Evolutionary conservation across 2,888 invertebrate genomes (phyloP).

Genomic region (Trachelus iudaicus): DNA sequence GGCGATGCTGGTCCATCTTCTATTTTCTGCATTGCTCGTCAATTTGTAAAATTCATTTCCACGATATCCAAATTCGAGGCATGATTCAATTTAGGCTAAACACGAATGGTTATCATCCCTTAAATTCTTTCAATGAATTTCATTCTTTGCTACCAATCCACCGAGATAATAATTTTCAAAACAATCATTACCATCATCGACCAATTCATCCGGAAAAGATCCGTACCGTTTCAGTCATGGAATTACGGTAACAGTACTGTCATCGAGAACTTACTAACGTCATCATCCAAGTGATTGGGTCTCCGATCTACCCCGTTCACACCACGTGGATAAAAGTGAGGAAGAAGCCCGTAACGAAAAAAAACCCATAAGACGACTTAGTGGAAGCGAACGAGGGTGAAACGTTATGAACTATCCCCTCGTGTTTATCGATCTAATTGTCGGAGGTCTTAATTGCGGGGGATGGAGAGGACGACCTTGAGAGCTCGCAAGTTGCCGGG

Average conservation of each 20-base stretch:
- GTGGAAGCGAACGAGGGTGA: neutral
- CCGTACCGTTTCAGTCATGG: neutral
- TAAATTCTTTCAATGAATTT: neutral
- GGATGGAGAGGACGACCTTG: constrained; percentile 45
- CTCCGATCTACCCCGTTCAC: neutral
- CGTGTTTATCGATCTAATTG: constrained; percentile 50
- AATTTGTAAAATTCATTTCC: neutral
- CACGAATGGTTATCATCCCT: neutral
- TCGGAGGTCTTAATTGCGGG: constrained; percentile 45
- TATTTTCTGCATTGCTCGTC: neutral
- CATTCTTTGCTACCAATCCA: neutral
- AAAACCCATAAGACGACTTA: neutral
- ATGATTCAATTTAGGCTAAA: neutral
- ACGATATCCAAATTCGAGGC: neutral
- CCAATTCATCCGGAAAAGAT: neutral
- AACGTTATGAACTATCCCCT: neutral
- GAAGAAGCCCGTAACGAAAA: neutral
- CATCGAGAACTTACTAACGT: neutral
- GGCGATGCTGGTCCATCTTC: constrained; percentile 41
- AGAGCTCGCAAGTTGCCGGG: constrained; percentile 39
- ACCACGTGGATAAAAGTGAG: neutral
- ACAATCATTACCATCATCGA: neutral
- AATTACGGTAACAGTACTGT: neutral
- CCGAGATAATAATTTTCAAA: neutral
- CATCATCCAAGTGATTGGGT: neutral